These are phyloP conservation scores for Salarias fasciatus DNA, from an alignment of 2,797 vertebrate genomes.

Conservation along the genomic window DNA sequence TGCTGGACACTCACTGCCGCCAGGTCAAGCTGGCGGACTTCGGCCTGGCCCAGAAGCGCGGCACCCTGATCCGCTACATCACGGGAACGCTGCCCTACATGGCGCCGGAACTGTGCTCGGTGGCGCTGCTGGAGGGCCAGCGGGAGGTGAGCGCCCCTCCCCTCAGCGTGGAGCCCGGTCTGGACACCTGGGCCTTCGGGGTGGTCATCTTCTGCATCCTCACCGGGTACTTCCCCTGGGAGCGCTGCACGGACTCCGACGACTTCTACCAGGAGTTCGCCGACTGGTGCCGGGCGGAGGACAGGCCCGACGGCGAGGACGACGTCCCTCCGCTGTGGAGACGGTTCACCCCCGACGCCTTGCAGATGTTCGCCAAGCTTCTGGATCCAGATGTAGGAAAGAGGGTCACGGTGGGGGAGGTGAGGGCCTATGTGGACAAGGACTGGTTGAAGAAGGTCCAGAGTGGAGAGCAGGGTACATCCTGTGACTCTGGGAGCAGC, in stretches of 20 bases:
- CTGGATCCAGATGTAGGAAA: slow-evolving; percentile 72
- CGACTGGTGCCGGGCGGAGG: slow-evolving; percentile 74
- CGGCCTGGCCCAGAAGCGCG: slow-evolving; percentile 85
- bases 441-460: slow-evolving; percentile 77
- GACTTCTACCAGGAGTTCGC: slow-evolving; percentile 85
- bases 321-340: slow-evolving; percentile 82
- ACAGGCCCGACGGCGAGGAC: slow-evolving; percentile 29
- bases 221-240: slow-evolving; percentile 88
- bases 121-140: slow-evolving; percentile 73
- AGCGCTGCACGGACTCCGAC: slow-evolving; percentile 67
- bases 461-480: slow-evolving; percentile 25
- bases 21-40: slow-evolving; percentile 87
- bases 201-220: slow-evolving; percentile 87
- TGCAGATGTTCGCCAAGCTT: slow-evolving; percentile 84
- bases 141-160: slow-evolving; percentile 69
- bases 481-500: slow-evolving; percentile 1
- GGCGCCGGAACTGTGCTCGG: slow-evolving; percentile 83
- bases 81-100: slow-evolving; percentile 86
- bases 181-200: slow-evolving; percentile 87
- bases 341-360: slow-evolving; percentile 78
- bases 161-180: slow-evolving; percentile 80
- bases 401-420: slow-evolving; percentile 73
- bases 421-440: slow-evolving; percentile 76
- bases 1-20: slow-evolving; percentile 82
- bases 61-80: slow-evolving; percentile 81